Conservation (phyloP, 2,888 invertebrate genomes). For the Pasiphila rectangulata region DNA sequence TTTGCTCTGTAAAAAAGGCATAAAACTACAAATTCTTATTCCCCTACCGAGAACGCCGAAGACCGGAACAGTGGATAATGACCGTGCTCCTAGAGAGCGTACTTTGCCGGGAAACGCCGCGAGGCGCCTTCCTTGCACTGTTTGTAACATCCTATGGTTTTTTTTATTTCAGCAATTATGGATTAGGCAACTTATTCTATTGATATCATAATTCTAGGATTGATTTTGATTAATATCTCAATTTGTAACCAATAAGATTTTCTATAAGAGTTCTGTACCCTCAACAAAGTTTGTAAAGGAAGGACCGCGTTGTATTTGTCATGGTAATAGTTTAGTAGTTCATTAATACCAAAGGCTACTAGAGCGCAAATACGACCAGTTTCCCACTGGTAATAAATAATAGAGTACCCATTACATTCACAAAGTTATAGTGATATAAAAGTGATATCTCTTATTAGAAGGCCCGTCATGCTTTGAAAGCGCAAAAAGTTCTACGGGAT, state of each 20-base stretch:
- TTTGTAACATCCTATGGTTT: slow-evolving; percentile 41
- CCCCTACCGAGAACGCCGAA: slow-evolving; percentile 7
- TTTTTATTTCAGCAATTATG: slow-evolving; percentile 20
- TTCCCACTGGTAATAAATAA: slow-evolving; percentile 19
- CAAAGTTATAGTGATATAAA: slow-evolving; percentile 21
- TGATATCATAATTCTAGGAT: background rate
- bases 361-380: slow-evolving; percentile 5
- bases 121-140: slow-evolving; percentile 27
- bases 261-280: background rate
- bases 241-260: slow-evolving; percentile 3
- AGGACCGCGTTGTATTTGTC: slow-evolving; percentile 1
- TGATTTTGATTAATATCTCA: background rate
- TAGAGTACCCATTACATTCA: slow-evolving; percentile 14
- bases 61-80: slow-evolving; percentile 44
- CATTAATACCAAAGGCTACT: slow-evolving; percentile 10
- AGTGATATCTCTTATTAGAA: slow-evolving; percentile 14
- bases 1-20: background rate
- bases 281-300: background rate
- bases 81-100: slow-evolving; percentile 50
- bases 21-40: background rate
- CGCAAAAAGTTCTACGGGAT: slow-evolving; percentile 35
- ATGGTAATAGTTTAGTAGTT: slow-evolving; percentile 18
- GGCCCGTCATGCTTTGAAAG: slow-evolving; percentile 21
- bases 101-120: slow-evolving; percentile 45
- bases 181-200: slow-evolving; percentile 15